These are phyloP conservation scores for Cephalopterus ornatus DNA, from an alignment of 2,113 vertebrate genomes.

Conservation along the genomic window DNA sequence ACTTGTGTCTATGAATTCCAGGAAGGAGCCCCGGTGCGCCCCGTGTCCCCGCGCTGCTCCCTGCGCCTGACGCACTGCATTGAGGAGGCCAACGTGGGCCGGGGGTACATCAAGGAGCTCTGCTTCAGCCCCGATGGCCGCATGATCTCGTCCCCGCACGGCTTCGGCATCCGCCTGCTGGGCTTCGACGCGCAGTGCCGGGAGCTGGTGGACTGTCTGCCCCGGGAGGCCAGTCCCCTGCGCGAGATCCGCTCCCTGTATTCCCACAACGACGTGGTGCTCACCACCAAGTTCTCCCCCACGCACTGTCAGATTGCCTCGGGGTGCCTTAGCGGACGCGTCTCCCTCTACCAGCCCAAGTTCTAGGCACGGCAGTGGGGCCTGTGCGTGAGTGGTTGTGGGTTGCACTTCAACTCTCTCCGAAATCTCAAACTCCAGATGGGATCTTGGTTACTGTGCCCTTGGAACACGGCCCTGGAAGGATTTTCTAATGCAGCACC, in stretches of 20 bases:
- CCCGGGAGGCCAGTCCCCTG: constrained; percentile 87
- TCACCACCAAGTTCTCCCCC: constrained; percentile 98
- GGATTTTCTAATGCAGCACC: not conserved
- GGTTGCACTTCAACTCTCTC: constrained; percentile 58
- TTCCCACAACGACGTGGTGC: constrained; percentile 96
- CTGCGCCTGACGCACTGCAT: constrained; percentile 95
- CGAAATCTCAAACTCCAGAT: not conserved
- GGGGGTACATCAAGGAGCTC: constrained; percentile 97
- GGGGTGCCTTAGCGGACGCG: constrained; percentile 96
- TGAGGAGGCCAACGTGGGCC: constrained; percentile 95
- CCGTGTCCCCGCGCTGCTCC: constrained; percentile 89
- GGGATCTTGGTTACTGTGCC: constrained; percentile 19
- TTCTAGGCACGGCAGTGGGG: constrained; percentile 81
- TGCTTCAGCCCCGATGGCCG: constrained; percentile 98
- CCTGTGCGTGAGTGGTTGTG: constrained; percentile 1
- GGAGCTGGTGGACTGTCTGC: constrained; percentile 94
- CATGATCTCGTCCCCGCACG: constrained; percentile 96
- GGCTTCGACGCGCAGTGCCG: constrained; percentile 90
- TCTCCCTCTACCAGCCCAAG: constrained; percentile 97
- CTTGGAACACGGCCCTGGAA: not conserved
- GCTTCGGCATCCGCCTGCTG: constrained; percentile 93
- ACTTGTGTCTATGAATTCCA: constrained; percentile 99
- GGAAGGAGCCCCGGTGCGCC: constrained; percentile 81
- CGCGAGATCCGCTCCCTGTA: constrained; percentile 94
- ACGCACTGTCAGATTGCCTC: constrained; percentile 99